phyloP scores from a whole-genome alignment of 2,113 vertebrate genomes.

The Desmodus rotundus region DNA sequence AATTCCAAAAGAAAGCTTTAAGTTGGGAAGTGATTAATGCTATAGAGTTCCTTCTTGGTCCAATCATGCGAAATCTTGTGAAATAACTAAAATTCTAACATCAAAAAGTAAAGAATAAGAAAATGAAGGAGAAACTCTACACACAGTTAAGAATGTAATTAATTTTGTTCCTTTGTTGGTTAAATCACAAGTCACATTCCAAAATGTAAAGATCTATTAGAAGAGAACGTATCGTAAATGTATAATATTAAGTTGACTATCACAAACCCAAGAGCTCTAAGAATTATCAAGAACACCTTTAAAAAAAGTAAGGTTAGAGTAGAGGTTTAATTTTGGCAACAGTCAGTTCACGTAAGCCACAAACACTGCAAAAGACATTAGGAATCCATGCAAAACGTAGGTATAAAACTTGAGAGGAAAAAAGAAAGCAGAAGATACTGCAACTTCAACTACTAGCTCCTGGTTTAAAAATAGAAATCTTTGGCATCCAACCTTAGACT shows the following conservation, averaged over 20 bases:
- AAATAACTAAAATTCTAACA: conserved; percentile 41
- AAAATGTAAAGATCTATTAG: background rate
- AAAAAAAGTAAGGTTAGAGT: background rate
- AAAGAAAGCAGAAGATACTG: background rate
- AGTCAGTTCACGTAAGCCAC: background rate
- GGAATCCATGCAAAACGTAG: background rate
- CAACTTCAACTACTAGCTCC: background rate
- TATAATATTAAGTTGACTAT: background rate
- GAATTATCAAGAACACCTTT: background rate
- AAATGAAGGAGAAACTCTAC: background rate
- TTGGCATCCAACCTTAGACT: background rate
- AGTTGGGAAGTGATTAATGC: background rate
- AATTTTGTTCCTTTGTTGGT: background rate
- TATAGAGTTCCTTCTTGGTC: background rate
- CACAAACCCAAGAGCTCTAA: conserved; percentile 27
- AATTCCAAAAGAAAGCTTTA: background rate
- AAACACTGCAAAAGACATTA: background rate
- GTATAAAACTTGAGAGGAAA: background rate
- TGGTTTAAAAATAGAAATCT: conserved; percentile 39
- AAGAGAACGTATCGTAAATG: background rate
- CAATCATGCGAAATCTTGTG: background rate
- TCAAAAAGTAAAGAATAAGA: background rate
- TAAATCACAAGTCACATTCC: background rate
- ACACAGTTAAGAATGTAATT: background rate
- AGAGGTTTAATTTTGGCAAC: background rate